These are phyloP conservation scores for Cosmopolites sordidus DNA, from an alignment of 2,888 invertebrate species.

Conservation along the genomic window DNA sequence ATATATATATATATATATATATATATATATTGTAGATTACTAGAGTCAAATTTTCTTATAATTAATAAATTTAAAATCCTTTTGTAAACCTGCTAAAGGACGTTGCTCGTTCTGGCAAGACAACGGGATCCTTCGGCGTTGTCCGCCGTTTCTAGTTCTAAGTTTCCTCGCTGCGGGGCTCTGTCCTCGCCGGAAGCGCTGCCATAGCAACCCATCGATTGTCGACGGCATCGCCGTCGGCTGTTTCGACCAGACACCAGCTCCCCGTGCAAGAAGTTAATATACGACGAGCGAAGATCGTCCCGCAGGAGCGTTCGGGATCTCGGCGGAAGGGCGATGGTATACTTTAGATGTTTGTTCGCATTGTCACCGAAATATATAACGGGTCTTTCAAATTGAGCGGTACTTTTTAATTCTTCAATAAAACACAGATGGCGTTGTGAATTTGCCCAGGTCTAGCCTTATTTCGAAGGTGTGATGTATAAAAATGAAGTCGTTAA, in stretches of 20 bases:
- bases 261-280: constrained; percentile 4
- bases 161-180: constrained; percentile 12
- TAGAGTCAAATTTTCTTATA: neutral
- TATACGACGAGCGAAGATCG: constrained; percentile 25
- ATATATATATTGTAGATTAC: too few relatives aligned
- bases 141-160: constrained; percentile 2
- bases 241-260: constrained; percentile 7
- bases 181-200: constrained; percentile 57
- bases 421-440: too few relatives aligned
- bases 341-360: neutral
- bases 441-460: too few relatives aligned
- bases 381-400: too few relatives aligned
- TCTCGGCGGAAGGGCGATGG: neutral
- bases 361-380: neutral
- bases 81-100: too few relatives aligned
- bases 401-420: too few relatives aligned
- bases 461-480: too few relatives aligned
- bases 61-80: too few relatives aligned
- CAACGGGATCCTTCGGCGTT: too few relatives aligned
- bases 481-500: too few relatives aligned
- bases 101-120: too few relatives aligned
- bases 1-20: neutral
- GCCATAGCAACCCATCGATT: constrained; percentile 68
- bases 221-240: constrained; percentile 40
- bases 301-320: constrained; percentile 31